These are phyloP conservation scores for Mycalesis mineus DNA, from an alignment of 2,888 invertebrate species.

Conservation along the genomic window DNA sequence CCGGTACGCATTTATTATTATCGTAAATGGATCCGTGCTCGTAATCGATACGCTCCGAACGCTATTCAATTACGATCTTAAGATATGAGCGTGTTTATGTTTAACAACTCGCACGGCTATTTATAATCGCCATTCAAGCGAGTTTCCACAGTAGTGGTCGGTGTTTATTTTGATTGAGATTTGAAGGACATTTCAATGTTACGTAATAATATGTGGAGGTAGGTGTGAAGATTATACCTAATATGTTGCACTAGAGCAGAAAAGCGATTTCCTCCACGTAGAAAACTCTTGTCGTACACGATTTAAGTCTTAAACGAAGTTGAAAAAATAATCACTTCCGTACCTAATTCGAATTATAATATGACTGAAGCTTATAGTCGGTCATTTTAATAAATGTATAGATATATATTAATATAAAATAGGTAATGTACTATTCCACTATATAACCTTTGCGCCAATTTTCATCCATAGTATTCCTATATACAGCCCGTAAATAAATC, in stretches of 20 bases:
- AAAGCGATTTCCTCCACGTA: no score
- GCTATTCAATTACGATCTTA: slow-evolving; percentile 14
- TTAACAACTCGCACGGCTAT: slow-evolving; percentile 11
- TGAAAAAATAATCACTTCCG: no score
- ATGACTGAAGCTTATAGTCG: no score
- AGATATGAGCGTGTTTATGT: slow-evolving; percentile 8
- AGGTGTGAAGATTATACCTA: not conserved
- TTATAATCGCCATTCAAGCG: slow-evolving; percentile 8
- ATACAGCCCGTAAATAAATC: no score
- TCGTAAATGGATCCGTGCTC: slow-evolving; percentile 7
- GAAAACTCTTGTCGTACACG: no score
- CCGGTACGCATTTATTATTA: slow-evolving; percentile 1
- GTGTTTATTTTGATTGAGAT: slow-evolving; percentile 15
- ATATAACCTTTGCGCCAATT: no score
- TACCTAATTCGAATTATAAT: no score
- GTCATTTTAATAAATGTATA: no score
- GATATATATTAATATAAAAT: no score
- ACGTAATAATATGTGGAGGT: not conserved
- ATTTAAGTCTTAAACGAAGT: not conserved
- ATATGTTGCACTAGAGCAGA: no score
- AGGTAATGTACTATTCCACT: no score
- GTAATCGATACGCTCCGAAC: slow-evolving; percentile 13
- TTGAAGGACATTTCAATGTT: slow-evolving; percentile 9
- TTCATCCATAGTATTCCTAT: no score
- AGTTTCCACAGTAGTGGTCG: slow-evolving; percentile 12